phyloP scores from a whole-genome alignment of 2,113 vertebrate genomes.

The Coptodon bakossiorum region DNA sequence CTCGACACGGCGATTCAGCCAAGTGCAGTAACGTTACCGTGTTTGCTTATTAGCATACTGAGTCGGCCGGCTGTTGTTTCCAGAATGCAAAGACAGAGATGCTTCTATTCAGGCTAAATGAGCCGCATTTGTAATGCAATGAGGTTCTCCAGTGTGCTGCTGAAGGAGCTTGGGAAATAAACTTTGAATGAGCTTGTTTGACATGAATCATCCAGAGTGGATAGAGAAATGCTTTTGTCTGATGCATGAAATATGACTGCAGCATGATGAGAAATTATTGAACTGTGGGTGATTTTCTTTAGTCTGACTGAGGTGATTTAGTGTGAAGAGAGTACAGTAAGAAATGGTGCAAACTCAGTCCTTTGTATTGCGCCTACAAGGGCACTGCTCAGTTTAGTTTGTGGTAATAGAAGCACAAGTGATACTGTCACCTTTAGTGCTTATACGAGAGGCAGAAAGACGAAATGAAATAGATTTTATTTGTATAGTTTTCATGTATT shows the following conservation, averaged over 20 bases:
- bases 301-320: constrained; percentile 16
- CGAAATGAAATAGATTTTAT: not conserved
- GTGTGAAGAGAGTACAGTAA: not conserved
- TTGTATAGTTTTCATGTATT: not conserved
- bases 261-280: not conserved
- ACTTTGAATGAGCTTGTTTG: constrained; percentile 47
- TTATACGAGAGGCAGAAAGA: not conserved
- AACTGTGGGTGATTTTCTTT: not conserved
- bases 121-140: constrained; percentile 11
- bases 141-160: not conserved
- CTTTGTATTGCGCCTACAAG: not conserved
- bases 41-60: constrained; percentile 5
- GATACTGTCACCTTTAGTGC: not conserved
- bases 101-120: not conserved
- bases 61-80: constrained; percentile 39
- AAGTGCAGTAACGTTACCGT: not conserved
- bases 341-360: not conserved
- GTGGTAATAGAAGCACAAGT: not conserved
- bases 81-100: not conserved
- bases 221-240: constrained; percentile 13
- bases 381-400: not conserved
- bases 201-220: constrained; percentile 45
- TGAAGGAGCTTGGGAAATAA: constrained; percentile 43
- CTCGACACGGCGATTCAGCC: not conserved
- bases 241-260: constrained; percentile 36